Evolutionary conservation across 2,797 vertebrate species (phyloP).

Genomic region (Sebastes minor): DNA sequence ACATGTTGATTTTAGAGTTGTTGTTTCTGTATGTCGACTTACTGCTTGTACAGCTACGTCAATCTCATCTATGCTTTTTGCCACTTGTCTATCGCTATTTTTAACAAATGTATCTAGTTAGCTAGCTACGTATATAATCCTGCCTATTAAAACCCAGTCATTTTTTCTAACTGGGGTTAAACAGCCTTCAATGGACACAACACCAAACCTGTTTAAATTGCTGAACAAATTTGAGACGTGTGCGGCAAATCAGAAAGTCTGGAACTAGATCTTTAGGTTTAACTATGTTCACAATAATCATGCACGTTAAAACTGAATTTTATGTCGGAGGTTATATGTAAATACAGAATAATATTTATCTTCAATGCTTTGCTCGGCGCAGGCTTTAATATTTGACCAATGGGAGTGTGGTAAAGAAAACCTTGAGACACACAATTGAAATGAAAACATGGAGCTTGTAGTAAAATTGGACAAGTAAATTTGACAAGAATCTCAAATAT

Average conservation of each 20-base stretch:
- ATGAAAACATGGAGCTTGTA: slow-evolving; percentile 16
- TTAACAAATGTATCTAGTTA: not conserved
- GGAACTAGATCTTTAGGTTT: not conserved
- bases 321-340: not conserved
- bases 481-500: slow-evolving; percentile 14
- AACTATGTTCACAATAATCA: not conserved
- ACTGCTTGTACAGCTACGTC: not conserved
- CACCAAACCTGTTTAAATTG: not conserved
- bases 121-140: not conserved
- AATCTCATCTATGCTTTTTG: not conserved
- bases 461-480: slow-evolving; percentile 8
- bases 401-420: slow-evolving; percentile 9
- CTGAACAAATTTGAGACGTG: not conserved
- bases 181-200: not conserved
- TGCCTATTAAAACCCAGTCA: not conserved
- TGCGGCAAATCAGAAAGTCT: not conserved
- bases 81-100: not conserved
- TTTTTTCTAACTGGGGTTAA: not conserved
- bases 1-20: not conserved
- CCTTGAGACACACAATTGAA: slow-evolving; percentile 23
- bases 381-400: not conserved
- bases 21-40: not conserved
- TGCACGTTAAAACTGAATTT: not conserved
- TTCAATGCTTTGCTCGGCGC: not conserved
- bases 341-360: slow-evolving; percentile 4